These are phyloP conservation scores for Drosophila aff. DNA, from an alignment of 1,140 invertebrate genomes.

Conservation along the genomic window DNA sequence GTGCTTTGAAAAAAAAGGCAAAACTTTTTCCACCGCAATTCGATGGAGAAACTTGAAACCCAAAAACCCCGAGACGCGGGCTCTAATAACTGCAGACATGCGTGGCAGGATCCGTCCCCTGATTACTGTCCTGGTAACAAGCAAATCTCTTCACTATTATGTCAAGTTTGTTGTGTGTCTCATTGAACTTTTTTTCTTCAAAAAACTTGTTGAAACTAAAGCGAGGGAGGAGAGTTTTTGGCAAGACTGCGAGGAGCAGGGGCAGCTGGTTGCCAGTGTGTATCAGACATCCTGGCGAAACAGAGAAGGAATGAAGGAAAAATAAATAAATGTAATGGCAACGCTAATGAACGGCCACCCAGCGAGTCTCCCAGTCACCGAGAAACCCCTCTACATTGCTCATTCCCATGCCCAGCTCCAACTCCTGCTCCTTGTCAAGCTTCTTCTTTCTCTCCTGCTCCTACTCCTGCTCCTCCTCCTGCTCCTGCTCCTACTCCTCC, in stretches of 20 bases:
- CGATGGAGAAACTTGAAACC: not conserved
- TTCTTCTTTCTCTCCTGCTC: not conserved
- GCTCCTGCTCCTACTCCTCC: not conserved
- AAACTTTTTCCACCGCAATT: constrained; percentile 18
- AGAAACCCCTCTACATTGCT: not conserved
- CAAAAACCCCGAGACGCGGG: not conserved
- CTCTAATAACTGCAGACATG: constrained; percentile 40
- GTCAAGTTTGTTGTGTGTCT: constrained; percentile 38
- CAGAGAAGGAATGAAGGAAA: constrained; percentile 45
- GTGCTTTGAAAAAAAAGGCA: constrained; percentile 20
- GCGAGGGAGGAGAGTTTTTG: constrained; percentile 22
- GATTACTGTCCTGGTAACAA: constrained; percentile 23
- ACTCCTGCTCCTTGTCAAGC: not conserved
- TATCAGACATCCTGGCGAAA: constrained; percentile 41
- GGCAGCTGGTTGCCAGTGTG: not conserved
- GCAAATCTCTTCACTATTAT: constrained; percentile 14
- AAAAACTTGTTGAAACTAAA: constrained; percentile 55
- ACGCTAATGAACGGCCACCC: constrained; percentile 44
- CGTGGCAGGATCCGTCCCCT: constrained; percentile 22
- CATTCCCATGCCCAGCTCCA: not conserved
- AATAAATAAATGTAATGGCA: constrained; percentile 60
- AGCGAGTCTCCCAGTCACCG: not conserved
- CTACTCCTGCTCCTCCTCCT: not conserved
- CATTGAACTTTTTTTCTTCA: constrained; percentile 32
- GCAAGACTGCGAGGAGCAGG: constrained; percentile 10